phyloP scores from a whole-genome alignment of 2,797 vertebrate genomes.

The Manis javanica region DNA sequence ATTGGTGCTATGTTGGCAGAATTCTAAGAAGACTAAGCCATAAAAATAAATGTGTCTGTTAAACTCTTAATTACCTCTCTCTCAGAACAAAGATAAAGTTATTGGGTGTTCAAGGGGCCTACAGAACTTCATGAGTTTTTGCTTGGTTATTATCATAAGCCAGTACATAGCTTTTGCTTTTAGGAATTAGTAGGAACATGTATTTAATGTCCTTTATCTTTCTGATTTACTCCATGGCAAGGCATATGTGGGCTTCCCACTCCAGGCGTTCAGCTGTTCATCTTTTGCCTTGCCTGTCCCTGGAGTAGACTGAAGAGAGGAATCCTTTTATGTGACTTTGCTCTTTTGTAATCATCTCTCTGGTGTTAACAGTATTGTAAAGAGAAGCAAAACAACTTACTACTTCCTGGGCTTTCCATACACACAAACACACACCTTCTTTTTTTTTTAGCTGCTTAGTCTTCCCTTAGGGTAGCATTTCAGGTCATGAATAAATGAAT shows the following conservation, averaged over 20 bases:
- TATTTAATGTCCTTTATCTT: constrained; percentile 26
- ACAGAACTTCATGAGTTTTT: neutral
- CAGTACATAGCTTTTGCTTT: neutral
- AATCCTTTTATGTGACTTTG: neutral
- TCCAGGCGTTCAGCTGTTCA: neutral
- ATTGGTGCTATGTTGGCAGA: neutral
- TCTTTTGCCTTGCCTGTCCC: neutral
- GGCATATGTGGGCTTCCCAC: neutral
- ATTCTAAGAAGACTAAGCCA: neutral
- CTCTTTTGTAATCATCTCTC: neutral
- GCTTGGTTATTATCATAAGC: neutral
- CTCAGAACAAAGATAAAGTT: neutral
- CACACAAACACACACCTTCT: neutral
- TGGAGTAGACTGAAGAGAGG: neutral
- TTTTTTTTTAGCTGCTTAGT: neutral
- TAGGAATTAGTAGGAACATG: neutral
- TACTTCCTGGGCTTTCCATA: neutral
- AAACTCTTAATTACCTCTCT: neutral
- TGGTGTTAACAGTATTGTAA: neutral
- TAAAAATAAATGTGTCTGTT: neutral
- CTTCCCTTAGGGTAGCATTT: constrained; percentile 2
- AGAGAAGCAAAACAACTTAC: neutral
- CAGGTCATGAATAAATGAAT: neutral
- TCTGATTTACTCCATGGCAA: neutral
- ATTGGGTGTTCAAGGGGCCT: neutral